These are phyloP conservation scores for Pteropus alecto DNA, from an alignment of 2,113 vertebrate genomes.

Conservation along the genomic window DNA sequence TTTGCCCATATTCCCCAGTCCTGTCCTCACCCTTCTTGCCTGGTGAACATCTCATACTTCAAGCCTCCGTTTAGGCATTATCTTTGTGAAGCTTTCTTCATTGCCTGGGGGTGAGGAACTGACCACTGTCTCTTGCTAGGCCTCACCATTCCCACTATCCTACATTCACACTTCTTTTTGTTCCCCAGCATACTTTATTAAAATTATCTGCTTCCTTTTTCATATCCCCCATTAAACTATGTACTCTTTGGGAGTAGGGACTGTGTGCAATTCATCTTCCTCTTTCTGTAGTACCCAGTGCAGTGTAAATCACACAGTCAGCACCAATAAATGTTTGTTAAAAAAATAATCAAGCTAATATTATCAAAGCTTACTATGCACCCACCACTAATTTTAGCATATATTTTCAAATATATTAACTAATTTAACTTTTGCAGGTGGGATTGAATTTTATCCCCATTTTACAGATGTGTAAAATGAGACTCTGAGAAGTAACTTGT, in stretches of 20 bases:
- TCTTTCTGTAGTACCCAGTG: background rate
- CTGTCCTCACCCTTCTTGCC: background rate
- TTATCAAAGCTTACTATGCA: background rate
- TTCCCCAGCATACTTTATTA: background rate
- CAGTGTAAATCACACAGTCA: background rate
- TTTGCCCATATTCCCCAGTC: background rate
- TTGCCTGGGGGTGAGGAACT: background rate
- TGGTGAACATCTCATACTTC: background rate
- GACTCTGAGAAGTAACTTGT: background rate
- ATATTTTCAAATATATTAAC: background rate
- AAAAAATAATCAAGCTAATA: background rate
- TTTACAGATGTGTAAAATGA: constrained; percentile 39
- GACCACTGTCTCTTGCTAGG: background rate
- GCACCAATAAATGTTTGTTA: background rate
- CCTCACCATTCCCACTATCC: background rate
- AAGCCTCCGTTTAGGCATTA: background rate
- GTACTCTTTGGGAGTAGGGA: background rate
- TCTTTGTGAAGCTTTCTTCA: background rate
- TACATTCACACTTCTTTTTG: background rate
- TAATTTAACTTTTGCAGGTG: background rate
- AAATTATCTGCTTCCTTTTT: constrained; percentile 37
- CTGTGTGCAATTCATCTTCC: background rate
- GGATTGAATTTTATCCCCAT: constrained; percentile 1
- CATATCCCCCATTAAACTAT: background rate
- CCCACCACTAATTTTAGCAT: background rate